Evolutionary conservation across 2,113 vertebrate species (phyloP).

Genomic region (Sceloporus undulatus): DNA sequence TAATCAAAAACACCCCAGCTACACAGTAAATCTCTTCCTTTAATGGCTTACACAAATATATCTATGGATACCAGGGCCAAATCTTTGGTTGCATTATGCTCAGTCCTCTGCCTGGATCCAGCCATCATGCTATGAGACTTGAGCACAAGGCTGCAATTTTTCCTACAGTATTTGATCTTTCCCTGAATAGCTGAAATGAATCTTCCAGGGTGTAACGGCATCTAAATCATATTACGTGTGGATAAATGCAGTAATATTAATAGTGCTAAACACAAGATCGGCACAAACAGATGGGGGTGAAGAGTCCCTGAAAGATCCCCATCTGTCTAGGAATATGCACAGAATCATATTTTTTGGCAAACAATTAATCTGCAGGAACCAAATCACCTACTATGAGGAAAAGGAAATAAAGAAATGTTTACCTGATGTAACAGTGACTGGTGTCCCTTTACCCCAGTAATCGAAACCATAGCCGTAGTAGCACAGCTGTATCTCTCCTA

Average conservation of each 20-base stretch:
- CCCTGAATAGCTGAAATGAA: neutral
- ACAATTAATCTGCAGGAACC: neutral
- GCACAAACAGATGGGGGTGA: neutral
- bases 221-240: neutral
- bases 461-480: neutral
- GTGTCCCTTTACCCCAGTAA: neutral
- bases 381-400: neutral
- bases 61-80: no score
- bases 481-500: neutral
- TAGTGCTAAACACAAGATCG: neutral
- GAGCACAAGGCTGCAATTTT: neutral
- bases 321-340: neutral
- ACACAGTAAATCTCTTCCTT: neutral
- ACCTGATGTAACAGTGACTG: neutral
- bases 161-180: neutral
- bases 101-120: neutral
- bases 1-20: neutral
- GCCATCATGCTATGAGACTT: no score
- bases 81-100: neutral
- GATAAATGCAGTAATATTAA: neutral
- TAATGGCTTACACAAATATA: neutral
- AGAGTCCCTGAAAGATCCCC: neutral
- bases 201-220: neutral
- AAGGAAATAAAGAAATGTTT: neutral
- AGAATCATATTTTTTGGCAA: neutral